Conservation (phyloP, 2,888 invertebrate genomes). For the Limnephilus lunatus region DNA sequence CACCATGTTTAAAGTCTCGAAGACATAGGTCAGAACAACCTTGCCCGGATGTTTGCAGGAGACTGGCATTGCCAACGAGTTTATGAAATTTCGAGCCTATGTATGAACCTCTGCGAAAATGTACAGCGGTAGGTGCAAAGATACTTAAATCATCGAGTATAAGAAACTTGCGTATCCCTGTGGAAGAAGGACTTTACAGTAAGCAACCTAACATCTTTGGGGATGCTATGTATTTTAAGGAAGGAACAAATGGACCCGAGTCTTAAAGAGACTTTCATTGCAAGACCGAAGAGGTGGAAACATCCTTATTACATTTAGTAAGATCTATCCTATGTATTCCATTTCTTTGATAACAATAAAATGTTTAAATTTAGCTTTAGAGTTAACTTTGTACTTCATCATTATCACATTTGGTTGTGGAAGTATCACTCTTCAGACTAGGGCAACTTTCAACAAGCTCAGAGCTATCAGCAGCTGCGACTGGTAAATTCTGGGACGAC, state of each 20-base stretch:
- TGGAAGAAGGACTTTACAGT: neutral
- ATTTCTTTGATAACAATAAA: neutral
- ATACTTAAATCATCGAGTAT: too few species aligned
- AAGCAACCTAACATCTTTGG: neutral
- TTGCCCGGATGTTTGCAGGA: too few species aligned
- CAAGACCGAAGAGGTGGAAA: neutral
- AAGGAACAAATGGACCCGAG: neutral
- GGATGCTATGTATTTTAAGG: neutral
- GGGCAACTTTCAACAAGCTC: neutral
- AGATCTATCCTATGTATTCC: neutral
- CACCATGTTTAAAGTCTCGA: too few species aligned
- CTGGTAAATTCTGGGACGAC: neutral
- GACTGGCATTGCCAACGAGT: too few species aligned
- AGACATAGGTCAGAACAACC: too few species aligned
- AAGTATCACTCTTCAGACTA: neutral
- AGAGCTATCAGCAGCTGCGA: neutral
- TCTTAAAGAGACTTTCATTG: neutral
- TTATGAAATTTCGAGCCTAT: too few species aligned
- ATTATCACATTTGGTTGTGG: slow-evolving; percentile 3
- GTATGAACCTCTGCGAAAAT: too few species aligned
- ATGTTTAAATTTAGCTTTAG: neutral
- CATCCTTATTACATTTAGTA: neutral
- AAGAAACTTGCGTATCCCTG: too few species aligned
- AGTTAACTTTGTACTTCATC: slow-evolving; percentile 20
- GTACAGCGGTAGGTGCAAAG: too few species aligned